Evolutionary conservation across 2,888 invertebrate species (phyloP), one percentile per base, ranked within the genome.

Genomic region (Plagiodera versicolora): DNA sequence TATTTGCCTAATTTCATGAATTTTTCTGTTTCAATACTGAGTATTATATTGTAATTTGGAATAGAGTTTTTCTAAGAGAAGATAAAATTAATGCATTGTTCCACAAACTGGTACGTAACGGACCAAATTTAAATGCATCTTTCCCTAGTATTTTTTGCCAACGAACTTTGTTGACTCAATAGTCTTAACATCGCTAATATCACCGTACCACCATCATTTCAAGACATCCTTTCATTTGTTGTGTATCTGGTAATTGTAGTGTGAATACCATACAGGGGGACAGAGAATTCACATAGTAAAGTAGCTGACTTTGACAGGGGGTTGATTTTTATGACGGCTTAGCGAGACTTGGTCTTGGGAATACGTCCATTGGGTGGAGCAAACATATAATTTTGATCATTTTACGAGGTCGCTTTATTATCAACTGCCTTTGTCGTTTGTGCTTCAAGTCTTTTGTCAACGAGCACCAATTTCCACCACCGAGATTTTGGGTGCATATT

Each of bases 221-320:
- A 14, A n/a, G 39, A 39, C 11, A 8, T 39, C 39, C 14, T 39
- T 39, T 14, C 32, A 32, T 32, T 32, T 32, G 9, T 32, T 32
- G 32, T 32, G 32, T 39, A 39, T 39, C 39, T 39, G 39, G 39
- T 39, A 39, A 39, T 39, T 39, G 39, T 39, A 14, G 39, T 39
- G 39, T 11, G 24, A 32, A 32, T 32, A 10, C 32, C 32, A 39
- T 39, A 39, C 39, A 39, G 39, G 39, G 39, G 39, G 39, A 39
- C 24, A 24, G 39, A 39, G 14, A 39, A 2, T 39, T 39, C 39
- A 39, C 39, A 39, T 39, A 39, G 39, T 39, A 39, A 39, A 39
- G 39, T 39, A 39, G 39, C 39, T 39, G 39, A 39, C n/a, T 39
- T 39, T 39, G 39, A 39, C 39, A 39, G 39, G 39, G 39, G 39